Base-by-base conservation (phyloP, 2,888 invertebrate genomes). In the Polylopha cassiicola region DNA sequence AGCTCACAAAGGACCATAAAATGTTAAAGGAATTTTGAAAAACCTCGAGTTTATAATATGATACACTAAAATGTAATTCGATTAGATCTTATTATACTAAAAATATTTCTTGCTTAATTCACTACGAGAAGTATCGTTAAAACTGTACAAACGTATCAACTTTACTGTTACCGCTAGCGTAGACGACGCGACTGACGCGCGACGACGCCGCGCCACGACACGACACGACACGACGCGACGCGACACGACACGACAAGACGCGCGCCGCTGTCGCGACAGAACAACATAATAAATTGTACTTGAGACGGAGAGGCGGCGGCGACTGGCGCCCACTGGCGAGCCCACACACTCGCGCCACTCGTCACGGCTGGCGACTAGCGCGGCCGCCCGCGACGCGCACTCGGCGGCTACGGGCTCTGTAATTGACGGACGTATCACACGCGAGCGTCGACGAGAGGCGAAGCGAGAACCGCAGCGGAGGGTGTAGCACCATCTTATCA, bases 71-170 rank as follows among this genome's bases (percentile, higher is more conserved):
- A 78, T 75, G 77, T 82, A 82, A 82, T 85, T 85, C 85, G 82
- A 82, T 82, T 82, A 82, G 84, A 81, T 78, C 81, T 84, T 82
- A 84, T 59, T 65, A 76, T 75, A 73, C 81, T 82, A 79, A 80
- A 73, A 84, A 81, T 81, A 79, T 80, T 78, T 81, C 69, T 82
- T 72, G 80, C 82, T 82, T 81, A 81, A 56, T 66, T 55, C 59
- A 59, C 85, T 84, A 84, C 76, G 73, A 82, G 78, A 82, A 77
- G 76, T 80, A 79, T 78, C 67, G 67, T 75, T 80, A 79, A 76
- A 81, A 80, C 84, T 85, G 85, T 84, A 85, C 84, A 85, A 82
- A 84, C 78, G 73, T 75, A 70, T 72, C 67, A 60, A 76, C 62
- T 60, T 60, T 55, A 66, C 63, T 63, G 70, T 70, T 62, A 68